Evolutionary conservation across 2,113 vertebrate genomes (phyloP).

Genomic region (Asarcornis scutulata): DNA sequence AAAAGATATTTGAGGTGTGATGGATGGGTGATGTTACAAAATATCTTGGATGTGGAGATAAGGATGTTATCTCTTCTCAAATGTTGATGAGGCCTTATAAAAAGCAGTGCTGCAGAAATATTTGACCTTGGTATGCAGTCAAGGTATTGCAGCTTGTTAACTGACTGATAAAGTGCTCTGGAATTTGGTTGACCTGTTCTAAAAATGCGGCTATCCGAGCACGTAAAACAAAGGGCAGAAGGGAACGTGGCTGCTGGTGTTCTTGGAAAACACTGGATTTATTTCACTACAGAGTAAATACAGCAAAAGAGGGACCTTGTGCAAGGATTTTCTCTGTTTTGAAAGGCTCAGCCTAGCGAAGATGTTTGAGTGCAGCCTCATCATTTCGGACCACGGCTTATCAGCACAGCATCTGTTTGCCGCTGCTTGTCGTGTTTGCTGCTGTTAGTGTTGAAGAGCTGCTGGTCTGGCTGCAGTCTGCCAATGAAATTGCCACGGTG

Average conservation of each 20-base stretch:
- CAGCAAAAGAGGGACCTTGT: not conserved
- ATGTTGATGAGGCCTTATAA: slow-evolving; percentile 48
- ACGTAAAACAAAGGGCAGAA: slow-evolving; percentile 19
- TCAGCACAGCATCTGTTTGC: not conserved
- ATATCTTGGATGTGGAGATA: slow-evolving; percentile 18
- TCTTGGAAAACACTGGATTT: not conserved
- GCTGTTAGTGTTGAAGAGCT: not conserved
- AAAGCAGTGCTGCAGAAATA: slow-evolving; percentile 45
- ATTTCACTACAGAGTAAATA: not conserved
- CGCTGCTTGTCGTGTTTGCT: not conserved
- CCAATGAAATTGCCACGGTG: not conserved
- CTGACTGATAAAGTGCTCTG: slow-evolving; percentile 53
- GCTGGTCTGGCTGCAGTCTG: not conserved
- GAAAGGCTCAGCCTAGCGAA: not conserved
- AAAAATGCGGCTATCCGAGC: slow-evolving; percentile 33
- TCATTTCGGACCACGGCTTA: not conserved
- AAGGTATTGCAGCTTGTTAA: slow-evolving; percentile 49
- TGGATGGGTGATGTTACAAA: slow-evolving; percentile 31
- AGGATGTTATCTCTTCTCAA: slow-evolving; percentile 26
- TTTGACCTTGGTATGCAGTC: slow-evolving; percentile 58
- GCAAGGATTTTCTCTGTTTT: not conserved
- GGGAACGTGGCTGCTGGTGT: not conserved
- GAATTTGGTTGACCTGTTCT: slow-evolving; percentile 54
- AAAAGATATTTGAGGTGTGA: slow-evolving; percentile 5
- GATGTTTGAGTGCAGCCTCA: not conserved